These are phyloP conservation scores for Eufriesea mexicana DNA, from an alignment of 1,140 invertebrate species.

Conservation along the genomic window DNA sequence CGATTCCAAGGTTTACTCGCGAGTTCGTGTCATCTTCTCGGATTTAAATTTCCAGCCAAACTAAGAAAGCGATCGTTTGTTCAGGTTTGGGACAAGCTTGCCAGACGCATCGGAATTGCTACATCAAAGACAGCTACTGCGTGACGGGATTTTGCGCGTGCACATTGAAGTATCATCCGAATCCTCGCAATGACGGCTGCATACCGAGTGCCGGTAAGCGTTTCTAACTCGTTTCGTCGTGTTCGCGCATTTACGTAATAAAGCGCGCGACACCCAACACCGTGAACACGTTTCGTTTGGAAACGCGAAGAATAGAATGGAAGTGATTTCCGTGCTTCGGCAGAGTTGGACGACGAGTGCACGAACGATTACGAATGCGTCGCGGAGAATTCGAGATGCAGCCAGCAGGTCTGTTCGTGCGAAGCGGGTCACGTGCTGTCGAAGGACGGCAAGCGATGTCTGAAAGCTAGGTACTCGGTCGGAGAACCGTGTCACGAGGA, in stretches of 20 bases:
- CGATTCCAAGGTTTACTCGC: too few species aligned
- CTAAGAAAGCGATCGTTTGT: not conserved
- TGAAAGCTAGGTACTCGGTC: slow-evolving; percentile 71
- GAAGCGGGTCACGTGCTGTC: slow-evolving; percentile 72
- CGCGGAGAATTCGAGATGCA: slow-evolving; percentile 70
- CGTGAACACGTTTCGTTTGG: not conserved
- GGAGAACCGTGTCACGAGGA: slow-evolving; percentile 75
- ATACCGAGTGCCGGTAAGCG: slow-evolving; percentile 72
- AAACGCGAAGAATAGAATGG: not conserved
- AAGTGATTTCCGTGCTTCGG: not conserved
- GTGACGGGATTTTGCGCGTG: slow-evolving; percentile 70
- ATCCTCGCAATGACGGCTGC: slow-evolving; percentile 69
- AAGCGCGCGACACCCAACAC: not conserved
- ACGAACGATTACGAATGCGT: slow-evolving; percentile 73
- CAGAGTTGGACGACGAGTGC: slow-evolving; percentile 71
- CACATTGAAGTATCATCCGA: slow-evolving; percentile 69
- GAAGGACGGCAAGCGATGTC: slow-evolving; percentile 65
- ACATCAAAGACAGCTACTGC: slow-evolving; percentile 73
- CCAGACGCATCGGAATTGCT: slow-evolving; percentile 72
- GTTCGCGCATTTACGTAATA: not conserved
- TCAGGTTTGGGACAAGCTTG: slow-evolving; percentile 72
- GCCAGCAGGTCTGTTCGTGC: slow-evolving; percentile 69
- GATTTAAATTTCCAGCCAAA: too few species aligned
- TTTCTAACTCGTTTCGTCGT: not conserved
- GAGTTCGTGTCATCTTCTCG: too few species aligned